These are phyloP conservation scores for Tarsius wallacei DNA, from an alignment of 2,797 vertebrate species.

Conservation along the genomic window DNA sequence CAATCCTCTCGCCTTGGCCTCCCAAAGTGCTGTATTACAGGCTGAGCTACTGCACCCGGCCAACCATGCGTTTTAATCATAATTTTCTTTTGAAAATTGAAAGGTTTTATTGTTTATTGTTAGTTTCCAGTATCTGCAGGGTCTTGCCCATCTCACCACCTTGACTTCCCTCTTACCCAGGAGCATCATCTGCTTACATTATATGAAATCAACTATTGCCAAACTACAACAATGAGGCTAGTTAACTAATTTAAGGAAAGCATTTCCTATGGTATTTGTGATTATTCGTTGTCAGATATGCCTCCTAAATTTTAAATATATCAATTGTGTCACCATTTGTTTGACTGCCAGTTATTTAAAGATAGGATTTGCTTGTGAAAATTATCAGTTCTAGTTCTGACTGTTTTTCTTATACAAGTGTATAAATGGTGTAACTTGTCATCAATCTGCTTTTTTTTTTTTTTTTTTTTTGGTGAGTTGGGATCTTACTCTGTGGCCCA, in stretches of 20 bases:
- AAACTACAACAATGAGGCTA: neutral
- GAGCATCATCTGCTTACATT: neutral
- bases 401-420: constrained; percentile 16
- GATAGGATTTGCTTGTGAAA: neutral
- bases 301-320: constrained; percentile 12
- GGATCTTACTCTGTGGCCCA: too few species aligned
- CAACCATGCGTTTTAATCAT: constrained; percentile 24
- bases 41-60: too few species aligned
- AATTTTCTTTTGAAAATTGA: constrained; percentile 38
- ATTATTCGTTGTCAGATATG: constrained; percentile 2
- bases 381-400: constrained; percentile 44
- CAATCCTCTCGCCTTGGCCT: too few species aligned
- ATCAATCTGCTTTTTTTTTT: neutral
- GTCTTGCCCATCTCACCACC: neutral
- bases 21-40: too few species aligned
- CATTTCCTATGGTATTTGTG: neutral
- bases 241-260: neutral
- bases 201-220: constrained; percentile 7
- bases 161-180: neutral
- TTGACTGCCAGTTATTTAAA: constrained; percentile 72
- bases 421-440: constrained; percentile 13
- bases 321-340: constrained; percentile 22
- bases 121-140: neutral
- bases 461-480: neutral
- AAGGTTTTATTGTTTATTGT: neutral